These are phyloP conservation scores for Cyprinella venusta DNA, from an alignment of 2,797 vertebrate genomes.

Conservation along the genomic window DNA sequence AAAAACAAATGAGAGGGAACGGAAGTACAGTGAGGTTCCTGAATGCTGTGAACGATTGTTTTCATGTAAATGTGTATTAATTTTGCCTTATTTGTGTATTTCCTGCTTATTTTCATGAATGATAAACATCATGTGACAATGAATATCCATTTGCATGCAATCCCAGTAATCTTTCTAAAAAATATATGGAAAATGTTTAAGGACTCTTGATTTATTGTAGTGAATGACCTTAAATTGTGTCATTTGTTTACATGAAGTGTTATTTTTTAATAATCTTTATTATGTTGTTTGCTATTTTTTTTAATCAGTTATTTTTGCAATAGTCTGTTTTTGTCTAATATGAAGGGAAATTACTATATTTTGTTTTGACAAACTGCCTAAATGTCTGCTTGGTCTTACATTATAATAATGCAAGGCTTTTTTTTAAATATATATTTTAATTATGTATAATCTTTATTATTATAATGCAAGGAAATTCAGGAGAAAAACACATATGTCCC, in stretches of 20 bases:
- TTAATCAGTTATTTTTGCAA: neutral
- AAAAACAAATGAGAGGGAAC: neutral
- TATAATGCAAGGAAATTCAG: neutral
- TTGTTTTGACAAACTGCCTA: neutral
- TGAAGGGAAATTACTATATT: slow-evolving; percentile 1
- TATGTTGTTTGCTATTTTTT: neutral
- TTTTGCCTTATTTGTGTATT: neutral
- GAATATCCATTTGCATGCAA: slow-evolving; percentile 2
- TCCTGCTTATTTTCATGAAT: neutral
- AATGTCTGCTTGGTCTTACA: neutral
- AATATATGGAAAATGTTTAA: neutral
- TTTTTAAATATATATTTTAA: neutral
- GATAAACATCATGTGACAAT: neutral
- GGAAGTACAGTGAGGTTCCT: neutral
- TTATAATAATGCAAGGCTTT: neutral
- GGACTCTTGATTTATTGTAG: neutral
- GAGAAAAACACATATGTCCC: neutral
- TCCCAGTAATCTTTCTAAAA: neutral
- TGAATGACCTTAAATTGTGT: neutral
- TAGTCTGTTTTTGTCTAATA: neutral
- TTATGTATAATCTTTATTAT: neutral
- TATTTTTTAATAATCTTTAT: neutral
- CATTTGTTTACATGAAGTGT: neutral
- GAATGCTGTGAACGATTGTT: neutral
- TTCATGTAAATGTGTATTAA: neutral